Evolutionary conservation across 2,113 vertebrate genomes (phyloP).

Genomic region (Bujurquina vittata): DNA sequence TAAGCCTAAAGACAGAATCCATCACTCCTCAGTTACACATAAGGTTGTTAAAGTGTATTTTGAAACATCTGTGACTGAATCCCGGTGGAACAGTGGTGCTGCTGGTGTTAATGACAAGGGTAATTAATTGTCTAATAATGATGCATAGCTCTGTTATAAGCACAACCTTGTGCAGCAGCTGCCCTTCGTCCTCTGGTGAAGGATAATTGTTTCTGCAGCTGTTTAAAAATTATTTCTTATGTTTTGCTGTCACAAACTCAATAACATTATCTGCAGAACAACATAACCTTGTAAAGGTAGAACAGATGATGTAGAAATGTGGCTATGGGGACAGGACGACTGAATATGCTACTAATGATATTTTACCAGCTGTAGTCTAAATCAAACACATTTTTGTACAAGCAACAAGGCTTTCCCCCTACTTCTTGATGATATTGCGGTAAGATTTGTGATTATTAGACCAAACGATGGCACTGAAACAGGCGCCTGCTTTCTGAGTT

Average conservation of each 20-base stretch:
- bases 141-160: constrained; percentile 66
- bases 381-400: background rate
- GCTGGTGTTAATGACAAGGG: constrained; percentile 64
- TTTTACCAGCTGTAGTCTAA: background rate
- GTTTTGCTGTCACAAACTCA: constrained; percentile 57
- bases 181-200: constrained; percentile 76
- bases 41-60: constrained; percentile 29
- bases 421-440: background rate
- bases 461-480: background rate
- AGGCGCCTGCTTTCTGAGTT: background rate
- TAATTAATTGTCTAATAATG: constrained; percentile 79
- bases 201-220: constrained; percentile 72
- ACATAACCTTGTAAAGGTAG: constrained; percentile 43
- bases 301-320: constrained; percentile 14
- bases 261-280: constrained; percentile 44
- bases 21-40: constrained; percentile 16
- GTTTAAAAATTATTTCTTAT: constrained; percentile 61
- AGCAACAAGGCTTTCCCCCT: background rate
- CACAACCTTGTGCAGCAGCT: constrained; percentile 59
- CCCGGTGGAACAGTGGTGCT: constrained; percentile 49
- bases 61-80: constrained; percentile 58
- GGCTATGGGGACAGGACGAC: background rate
- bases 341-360: background rate
- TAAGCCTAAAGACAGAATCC: background rate
- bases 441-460: background rate